Percentiles rank a stretch among this genome's conserved stretches.
Conservation (phyloP, 2,888 invertebrate species). For the Bimastos eiseni region DNA sequence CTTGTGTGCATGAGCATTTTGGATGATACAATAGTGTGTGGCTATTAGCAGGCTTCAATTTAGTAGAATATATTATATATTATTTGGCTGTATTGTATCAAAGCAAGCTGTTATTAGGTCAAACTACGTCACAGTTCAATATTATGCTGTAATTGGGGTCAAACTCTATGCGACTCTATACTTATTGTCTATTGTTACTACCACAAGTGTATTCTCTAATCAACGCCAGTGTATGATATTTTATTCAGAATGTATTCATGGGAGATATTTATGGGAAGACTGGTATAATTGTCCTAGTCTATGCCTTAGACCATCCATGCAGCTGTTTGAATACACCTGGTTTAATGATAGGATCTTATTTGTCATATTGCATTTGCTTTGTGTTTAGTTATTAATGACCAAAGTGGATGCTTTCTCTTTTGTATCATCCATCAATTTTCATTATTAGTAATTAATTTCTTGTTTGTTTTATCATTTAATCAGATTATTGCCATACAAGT, state of each 20-base stretch:
- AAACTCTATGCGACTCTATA: too few relatives aligned
- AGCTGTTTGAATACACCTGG: background rate
- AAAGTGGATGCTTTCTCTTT: background rate
- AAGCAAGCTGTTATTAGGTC: too few relatives aligned
- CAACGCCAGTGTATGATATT: background rate
- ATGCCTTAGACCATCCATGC: too few relatives aligned
- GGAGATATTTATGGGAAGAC: background rate
- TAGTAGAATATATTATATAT: background rate
- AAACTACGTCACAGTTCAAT: too few relatives aligned
- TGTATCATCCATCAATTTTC: background rate
- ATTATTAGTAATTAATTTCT: background rate
- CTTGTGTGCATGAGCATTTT: background rate
- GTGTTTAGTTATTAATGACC: background rate
- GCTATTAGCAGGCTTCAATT: background rate
- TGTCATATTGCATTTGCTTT: background rate
- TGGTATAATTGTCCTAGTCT: background rate
- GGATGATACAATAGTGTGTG: background rate
- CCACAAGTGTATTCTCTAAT: background rate
- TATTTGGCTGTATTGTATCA: too few relatives aligned
- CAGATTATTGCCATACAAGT: background rate
- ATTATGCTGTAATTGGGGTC: too few relatives aligned
- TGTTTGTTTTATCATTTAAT: background rate
- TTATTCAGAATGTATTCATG: background rate
- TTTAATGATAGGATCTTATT: background rate
- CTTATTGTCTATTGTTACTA: background rate